phyloP scores from a whole-genome alignment of 2,888 invertebrate species.

The Resseliella maxima region DNA sequence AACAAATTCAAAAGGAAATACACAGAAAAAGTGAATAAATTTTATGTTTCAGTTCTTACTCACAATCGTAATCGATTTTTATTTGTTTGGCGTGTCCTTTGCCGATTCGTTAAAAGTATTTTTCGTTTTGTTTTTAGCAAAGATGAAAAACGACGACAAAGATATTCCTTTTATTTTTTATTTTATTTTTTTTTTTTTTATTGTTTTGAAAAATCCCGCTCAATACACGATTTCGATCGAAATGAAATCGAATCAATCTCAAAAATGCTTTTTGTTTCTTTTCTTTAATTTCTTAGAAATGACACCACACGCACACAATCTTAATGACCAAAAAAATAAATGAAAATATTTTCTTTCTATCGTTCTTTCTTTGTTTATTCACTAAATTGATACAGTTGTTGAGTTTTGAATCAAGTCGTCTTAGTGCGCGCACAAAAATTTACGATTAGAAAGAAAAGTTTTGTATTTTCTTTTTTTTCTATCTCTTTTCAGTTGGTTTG shows the following conservation, averaged over 20 bases:
- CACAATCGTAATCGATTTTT: constrained; percentile 38
- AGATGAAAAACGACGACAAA: no score
- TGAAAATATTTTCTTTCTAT: no score
- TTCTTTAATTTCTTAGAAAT: no score
- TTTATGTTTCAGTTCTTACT: background rate
- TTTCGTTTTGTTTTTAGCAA: background rate
- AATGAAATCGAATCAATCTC: no score
- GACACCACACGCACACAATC: background rate
- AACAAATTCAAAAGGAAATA: no score
- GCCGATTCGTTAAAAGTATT: background rate
- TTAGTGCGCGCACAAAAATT: background rate
- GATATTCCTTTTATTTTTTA: no score
- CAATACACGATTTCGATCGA: no score
- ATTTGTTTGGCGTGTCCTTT: background rate
- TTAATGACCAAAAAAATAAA: background rate
- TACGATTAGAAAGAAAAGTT: background rate
- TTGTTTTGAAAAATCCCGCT: no score
- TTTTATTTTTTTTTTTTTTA: no score
- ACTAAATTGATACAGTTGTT: constrained; percentile 1
- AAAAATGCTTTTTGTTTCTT: no score
- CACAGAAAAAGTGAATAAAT: background rate
- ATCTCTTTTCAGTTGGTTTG: background rate
- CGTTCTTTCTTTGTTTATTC: background rate
- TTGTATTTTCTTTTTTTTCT: background rate
- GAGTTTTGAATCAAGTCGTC: background rate